Evolutionary conservation across 2,797 vertebrate species (phyloP).

Genomic region (Cryptoblepharus egeriae): DNA sequence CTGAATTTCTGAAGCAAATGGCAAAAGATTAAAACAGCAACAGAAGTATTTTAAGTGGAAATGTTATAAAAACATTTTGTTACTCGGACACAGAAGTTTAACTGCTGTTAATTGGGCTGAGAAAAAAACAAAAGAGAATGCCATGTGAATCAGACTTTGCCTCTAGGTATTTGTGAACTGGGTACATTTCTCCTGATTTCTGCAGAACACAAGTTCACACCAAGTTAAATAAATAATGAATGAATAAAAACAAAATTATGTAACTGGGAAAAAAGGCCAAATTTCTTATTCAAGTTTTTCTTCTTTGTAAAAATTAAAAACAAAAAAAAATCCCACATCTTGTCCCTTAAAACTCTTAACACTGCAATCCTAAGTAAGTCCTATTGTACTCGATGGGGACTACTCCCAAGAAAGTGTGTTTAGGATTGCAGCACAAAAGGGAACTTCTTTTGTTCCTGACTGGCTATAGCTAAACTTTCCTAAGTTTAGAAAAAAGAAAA

Average conservation of each 20-base stretch:
- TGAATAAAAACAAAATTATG: not conserved
- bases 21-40: not conserved
- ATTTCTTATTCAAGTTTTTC: not conserved
- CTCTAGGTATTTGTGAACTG: not conserved
- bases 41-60: not conserved
- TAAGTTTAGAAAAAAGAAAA: not conserved
- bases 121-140: not conserved
- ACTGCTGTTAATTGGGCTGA: not conserved
- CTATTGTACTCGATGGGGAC: too few species aligned
- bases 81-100: not conserved
- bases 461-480: constrained; percentile 3
- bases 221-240: not conserved
- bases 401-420: too few species aligned
- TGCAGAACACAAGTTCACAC: not conserved
- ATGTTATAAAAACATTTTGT: not conserved
- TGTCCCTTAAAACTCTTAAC: not conserved
- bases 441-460: not conserved
- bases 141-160: not conserved
- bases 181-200: not conserved
- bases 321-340: not conserved
- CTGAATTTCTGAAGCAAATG: not conserved
- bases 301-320: not conserved
- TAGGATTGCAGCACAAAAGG: not conserved
- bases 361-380: too few species aligned
- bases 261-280: not conserved